A percentile compares a stretch with the other conserved stretches of the same genome.
These are phyloP conservation scores for Paralvinella palmiformis DNA, from an alignment of 1,140 invertebrate genomes.

Conservation along the genomic window DNA sequence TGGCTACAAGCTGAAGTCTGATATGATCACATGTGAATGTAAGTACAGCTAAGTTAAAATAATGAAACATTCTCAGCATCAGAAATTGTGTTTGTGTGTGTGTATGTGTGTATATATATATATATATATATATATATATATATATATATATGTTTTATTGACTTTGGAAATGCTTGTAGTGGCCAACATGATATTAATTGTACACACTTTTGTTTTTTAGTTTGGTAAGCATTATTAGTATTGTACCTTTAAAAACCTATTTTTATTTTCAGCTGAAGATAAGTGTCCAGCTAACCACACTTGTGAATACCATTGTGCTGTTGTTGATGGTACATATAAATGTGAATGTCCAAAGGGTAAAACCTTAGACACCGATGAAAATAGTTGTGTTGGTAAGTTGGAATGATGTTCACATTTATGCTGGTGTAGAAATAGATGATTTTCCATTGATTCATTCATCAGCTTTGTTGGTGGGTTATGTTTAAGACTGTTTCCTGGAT, in stretches of 20 bases:
- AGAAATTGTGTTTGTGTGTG: not conserved
- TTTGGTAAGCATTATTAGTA: not conserved
- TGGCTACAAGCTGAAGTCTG: not conserved
- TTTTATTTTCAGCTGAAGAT: conserved; percentile 1
- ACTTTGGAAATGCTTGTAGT: not conserved
- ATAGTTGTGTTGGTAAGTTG: conserved; percentile 11
- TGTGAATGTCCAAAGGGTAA: conserved; percentile 12
- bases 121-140: not conserved
- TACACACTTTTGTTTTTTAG: not conserved
- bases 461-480: not conserved
- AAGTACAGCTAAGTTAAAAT: not conserved
- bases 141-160: not conserved
- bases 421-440: not conserved
- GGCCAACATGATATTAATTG: not conserved
- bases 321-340: conserved; percentile 5
- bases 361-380: not conserved
- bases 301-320: conserved; percentile 14
- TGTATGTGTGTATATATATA: not conserved
- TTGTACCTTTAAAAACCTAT: not conserved
- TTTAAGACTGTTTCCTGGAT: not conserved
- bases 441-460: not conserved
- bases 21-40: not conserved
- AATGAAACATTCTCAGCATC: not conserved
- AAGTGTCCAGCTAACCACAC: not conserved
- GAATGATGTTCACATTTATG: not conserved